Percentiles rank a stretch among this genome's conserved stretches.
Evolutionary conservation across 2,113 vertebrate species (phyloP).

Genomic region (Rhea pennata): DNA sequence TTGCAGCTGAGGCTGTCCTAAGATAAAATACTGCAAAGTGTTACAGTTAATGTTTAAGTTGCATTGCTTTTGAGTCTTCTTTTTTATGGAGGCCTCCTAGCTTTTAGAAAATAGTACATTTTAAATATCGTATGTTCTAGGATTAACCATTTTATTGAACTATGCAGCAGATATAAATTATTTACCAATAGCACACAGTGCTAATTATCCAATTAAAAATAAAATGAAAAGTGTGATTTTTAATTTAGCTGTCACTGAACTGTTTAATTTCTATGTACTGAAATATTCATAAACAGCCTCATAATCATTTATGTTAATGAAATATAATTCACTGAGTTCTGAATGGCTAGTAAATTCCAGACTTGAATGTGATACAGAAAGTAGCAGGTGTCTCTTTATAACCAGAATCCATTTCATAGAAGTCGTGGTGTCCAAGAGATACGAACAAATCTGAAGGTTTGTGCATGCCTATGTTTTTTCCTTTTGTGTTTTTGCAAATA

Average conservation of each 20-base stretch:
- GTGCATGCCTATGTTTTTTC: conserved; percentile 42
- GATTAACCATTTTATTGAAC: neutral
- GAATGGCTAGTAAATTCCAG: conserved; percentile 8
- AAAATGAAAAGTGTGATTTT: neutral
- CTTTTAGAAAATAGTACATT: neutral
- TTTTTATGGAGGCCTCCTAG: neutral
- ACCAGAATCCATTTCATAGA: conserved; percentile 65
- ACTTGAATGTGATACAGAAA: neutral
- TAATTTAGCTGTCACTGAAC: conserved; percentile 3
- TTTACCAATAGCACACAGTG: neutral
- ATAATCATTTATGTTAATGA: neutral
- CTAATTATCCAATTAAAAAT: neutral
- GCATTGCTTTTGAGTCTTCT: neutral
- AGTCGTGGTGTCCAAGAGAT: conserved; percentile 50
- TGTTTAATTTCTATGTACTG: neutral
- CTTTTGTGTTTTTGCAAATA: conserved; percentile 29
- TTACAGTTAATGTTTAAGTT: neutral
- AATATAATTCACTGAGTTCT: neutral
- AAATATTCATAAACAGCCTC: conserved; percentile 8
- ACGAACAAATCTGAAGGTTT: conserved; percentile 65
- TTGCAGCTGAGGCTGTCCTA: conserved; percentile 26
- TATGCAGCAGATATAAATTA: neutral
- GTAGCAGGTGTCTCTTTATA: conserved; percentile 54
- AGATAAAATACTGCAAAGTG: neutral
- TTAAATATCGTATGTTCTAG: neutral